phyloP scores from a whole-genome alignment of 1,140 invertebrate species.

The Diabrotica virgifera region DNA sequence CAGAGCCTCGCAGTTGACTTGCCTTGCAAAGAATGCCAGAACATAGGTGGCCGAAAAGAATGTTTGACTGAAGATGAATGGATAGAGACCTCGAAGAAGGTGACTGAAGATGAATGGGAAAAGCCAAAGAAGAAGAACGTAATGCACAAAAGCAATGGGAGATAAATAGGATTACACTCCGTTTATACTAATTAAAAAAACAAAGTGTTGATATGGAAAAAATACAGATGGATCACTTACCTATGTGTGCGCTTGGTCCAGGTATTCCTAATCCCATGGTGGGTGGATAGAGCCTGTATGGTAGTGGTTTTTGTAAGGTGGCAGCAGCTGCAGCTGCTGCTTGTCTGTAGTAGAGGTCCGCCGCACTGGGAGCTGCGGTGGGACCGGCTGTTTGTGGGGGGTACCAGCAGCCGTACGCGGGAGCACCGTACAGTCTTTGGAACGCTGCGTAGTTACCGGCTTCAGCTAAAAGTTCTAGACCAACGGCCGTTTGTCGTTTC shows the following conservation, averaged over 20 bases:
- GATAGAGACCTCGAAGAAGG: too few relatives aligned
- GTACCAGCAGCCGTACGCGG: constrained; percentile 67
- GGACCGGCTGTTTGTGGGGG: constrained; percentile 57
- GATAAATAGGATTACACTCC: too few relatives aligned
- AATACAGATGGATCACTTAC: background rate
- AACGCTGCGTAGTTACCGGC: constrained; percentile 96
- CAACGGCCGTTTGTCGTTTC: constrained; percentile 98
- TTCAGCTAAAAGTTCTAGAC: constrained; percentile 92
- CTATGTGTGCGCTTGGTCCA: constrained; percentile 59
- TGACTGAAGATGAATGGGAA: too few relatives aligned
- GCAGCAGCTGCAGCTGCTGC: constrained; percentile 68
- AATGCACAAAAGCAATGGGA: too few relatives aligned
- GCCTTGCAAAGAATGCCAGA: too few relatives aligned
- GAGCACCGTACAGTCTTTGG: constrained; percentile 84
- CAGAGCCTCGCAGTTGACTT: too few relatives aligned
- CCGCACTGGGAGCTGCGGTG: constrained; percentile 64
- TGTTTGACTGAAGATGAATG: too few relatives aligned
- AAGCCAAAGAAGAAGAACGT: too few relatives aligned
- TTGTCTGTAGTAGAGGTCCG: constrained; percentile 77
- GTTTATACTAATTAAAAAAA: too few relatives aligned
- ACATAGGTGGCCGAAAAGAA: too few relatives aligned
- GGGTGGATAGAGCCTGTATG: constrained; percentile 72
- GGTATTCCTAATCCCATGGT: constrained; percentile 60
- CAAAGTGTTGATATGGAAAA: too few relatives aligned
- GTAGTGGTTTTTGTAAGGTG: constrained; percentile 83